Percentiles rank a stretch among this genome's conserved stretches.
Conservation (phyloP, 2,113 vertebrate genomes). For the Atherinomorus stipes region DNA sequence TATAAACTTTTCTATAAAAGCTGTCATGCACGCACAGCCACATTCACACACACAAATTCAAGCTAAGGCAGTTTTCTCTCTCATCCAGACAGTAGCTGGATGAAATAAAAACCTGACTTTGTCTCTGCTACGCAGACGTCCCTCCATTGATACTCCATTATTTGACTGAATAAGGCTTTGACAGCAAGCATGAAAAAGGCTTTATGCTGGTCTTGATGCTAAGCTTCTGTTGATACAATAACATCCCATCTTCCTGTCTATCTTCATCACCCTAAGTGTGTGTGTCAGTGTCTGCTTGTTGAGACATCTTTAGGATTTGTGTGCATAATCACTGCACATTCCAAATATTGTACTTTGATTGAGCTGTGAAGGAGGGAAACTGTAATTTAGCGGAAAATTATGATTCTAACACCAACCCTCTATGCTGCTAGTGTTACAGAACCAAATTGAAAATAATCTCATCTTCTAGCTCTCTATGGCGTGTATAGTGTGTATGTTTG, state of each 20-base stretch:
- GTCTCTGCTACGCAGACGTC: constrained; percentile 31
- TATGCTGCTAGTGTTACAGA: constrained; percentile 50
- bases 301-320: constrained; percentile 43
- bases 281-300: constrained; percentile 41
- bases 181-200: constrained; percentile 66
- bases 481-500: constrained; percentile 12
- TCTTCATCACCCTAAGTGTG: constrained; percentile 65
- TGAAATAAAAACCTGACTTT: constrained; percentile 59
- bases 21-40: neutral
- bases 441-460: constrained; percentile 48
- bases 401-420: constrained; percentile 57
- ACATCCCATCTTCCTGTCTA: constrained; percentile 76
- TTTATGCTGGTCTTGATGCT: constrained; percentile 67
- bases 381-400: constrained; percentile 70
- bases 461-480: constrained; percentile 27
- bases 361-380: constrained; percentile 64
- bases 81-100: constrained; percentile 18
- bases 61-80: constrained; percentile 23
- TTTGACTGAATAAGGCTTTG: constrained; percentile 53
- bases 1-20: constrained; percentile 39
- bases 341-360: constrained; percentile 76
- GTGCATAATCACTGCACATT: constrained; percentile 61
- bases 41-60: constrained; percentile 10
- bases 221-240: constrained; percentile 74
- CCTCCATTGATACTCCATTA: constrained; percentile 55